phyloP scores from a whole-genome alignment of 2,113 vertebrate species.

The Ursus arctos region DNA sequence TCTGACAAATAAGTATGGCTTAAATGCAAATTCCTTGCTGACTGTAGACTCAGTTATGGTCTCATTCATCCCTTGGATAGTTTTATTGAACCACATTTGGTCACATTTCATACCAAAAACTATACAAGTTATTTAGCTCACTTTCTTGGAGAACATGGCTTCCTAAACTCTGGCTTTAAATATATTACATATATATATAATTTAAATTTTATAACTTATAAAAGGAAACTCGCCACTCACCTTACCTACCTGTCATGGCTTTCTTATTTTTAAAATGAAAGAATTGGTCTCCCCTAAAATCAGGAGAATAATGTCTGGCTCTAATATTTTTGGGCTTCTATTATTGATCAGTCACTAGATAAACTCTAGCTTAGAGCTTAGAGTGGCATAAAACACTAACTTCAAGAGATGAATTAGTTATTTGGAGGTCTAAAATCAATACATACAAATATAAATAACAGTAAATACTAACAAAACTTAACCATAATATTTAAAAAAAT shows the following conservation, averaged over 20 bases:
- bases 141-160: not conserved
- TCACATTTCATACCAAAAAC: not conserved
- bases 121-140: not conserved
- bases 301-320: not conserved
- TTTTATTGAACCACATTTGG: not conserved
- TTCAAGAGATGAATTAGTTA: not conserved
- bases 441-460: not conserved
- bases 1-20: not conserved
- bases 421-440: not conserved
- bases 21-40: not conserved
- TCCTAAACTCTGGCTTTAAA: not conserved
- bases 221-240: not conserved
- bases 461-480: not conserved
- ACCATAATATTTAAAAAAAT: not conserved
- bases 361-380: not conserved
- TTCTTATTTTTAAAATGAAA: not conserved
- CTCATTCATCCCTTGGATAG: not conserved
- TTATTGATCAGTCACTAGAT: not conserved
- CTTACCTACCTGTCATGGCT: not conserved
- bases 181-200: not conserved
- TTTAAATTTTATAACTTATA: not conserved
- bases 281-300: not conserved
- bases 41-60: not conserved
- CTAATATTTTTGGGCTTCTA: not conserved
- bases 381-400: not conserved